These are phyloP conservation scores for Cotesia vestalis DNA, from an alignment of 1,140 invertebrate species.

Conservation along the genomic window DNA sequence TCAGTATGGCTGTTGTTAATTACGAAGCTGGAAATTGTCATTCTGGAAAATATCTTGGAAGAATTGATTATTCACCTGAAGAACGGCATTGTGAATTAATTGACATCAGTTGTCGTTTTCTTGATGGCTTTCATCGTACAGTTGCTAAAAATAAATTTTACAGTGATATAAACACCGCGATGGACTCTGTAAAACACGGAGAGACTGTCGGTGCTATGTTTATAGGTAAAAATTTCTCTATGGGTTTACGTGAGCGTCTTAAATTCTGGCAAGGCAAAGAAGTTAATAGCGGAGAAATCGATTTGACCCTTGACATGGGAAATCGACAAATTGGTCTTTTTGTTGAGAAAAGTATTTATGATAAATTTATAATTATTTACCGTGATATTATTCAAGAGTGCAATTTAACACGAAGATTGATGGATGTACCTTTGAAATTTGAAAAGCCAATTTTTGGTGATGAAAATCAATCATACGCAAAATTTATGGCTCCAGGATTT, in stretches of 20 bases:
- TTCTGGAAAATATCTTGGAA: conserved; percentile 53
- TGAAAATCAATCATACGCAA: conserved; percentile 67
- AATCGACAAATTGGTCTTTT: conserved; percentile 78
- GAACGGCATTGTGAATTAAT: conserved; percentile 63
- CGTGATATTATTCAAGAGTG: conserved; percentile 69
- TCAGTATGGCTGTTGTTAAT: conserved; percentile 81
- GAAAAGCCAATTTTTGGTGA: conserved; percentile 77
- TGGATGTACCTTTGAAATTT: conserved; percentile 70
- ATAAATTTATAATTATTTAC: conserved; percentile 72
- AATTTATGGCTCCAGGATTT: conserved; percentile 28
- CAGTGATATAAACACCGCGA: conserved; percentile 68
- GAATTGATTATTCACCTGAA: conserved; percentile 43
- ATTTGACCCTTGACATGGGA: conserved; percentile 77
- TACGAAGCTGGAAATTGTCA: conserved; percentile 69
- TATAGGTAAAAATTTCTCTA: conserved; percentile 80
- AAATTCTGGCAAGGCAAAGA: conserved; percentile 59
- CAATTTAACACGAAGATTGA: conserved; percentile 67
- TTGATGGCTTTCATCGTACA: conserved; percentile 59
- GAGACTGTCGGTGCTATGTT: conserved; percentile 76
- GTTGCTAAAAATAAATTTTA: conserved; percentile 64
- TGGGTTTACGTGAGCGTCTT: conserved; percentile 68
- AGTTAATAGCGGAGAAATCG: conserved; percentile 69
- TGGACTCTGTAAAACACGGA: conserved; percentile 70
- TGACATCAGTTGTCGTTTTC: conserved; percentile 70
- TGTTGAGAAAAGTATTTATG: conserved; percentile 71